Percentiles rank a stretch among this genome's conserved stretches.
Conservation (phyloP, 1,140 invertebrate genomes). For the Nymphalis io region DNA sequence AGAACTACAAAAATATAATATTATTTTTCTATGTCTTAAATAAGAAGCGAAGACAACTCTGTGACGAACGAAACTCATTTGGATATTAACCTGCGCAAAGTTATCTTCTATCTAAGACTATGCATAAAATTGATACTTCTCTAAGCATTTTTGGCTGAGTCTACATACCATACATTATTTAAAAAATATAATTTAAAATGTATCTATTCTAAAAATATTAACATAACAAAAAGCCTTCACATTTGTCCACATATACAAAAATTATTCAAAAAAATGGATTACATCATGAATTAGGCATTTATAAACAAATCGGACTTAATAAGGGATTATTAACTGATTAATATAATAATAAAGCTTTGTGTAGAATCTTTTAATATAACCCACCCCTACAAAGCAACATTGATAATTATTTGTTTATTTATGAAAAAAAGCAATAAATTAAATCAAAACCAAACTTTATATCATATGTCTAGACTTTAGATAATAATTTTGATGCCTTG, state of each 20-base stretch:
- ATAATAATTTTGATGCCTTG: neutral
- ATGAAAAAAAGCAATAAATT: too few relatives aligned
- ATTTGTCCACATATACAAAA: conserved; percentile 14
- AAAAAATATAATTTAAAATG: neutral
- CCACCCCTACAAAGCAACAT: too few relatives aligned
- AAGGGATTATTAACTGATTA: neutral
- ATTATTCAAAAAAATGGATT: neutral
- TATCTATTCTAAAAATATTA: conserved; percentile 2
- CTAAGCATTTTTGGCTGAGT: conserved; percentile 30
- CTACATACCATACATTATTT: conserved; percentile 14
- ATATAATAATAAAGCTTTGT: too few relatives aligned
- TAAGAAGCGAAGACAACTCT: conserved; percentile 22
- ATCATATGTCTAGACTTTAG: neutral
- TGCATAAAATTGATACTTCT: conserved; percentile 14
- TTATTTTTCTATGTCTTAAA: conserved; percentile 32
- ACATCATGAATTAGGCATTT: neutral
- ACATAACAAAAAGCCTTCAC: neutral
- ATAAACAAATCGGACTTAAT: neutral
- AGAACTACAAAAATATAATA: conserved; percentile 62
- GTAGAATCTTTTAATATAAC: too few relatives aligned
- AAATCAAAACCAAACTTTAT: too few relatives aligned
- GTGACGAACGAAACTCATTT: neutral
- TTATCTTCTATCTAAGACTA: conserved; percentile 17
- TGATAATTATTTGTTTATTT: too few relatives aligned
- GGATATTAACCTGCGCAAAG: neutral